Evolutionary conservation across 2,113 vertebrate species (phyloP), one percentile per base, ranked within the genome.

Genomic region (Actinemys pallida): DNA sequence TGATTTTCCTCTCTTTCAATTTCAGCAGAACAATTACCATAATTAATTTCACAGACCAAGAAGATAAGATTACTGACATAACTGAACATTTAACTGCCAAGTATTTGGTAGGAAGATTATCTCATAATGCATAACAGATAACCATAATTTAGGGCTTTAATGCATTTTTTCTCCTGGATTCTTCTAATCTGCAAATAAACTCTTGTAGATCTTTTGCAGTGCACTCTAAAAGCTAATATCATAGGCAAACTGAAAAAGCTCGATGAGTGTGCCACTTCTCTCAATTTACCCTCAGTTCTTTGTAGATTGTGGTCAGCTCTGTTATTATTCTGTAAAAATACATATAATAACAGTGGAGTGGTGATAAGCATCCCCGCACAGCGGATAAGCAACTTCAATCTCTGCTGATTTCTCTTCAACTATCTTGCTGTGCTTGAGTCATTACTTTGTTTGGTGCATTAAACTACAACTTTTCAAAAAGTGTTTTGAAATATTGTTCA

Each of bases 261-360:
- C 47, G 56, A 91, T 29, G 27, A 92, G 45, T 0, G 0, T 22
- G 9, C 42, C 62, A 16, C 69, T 90, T 62, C 45, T 19, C 72
- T 56, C 75, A 1, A 0, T 72, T 92, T 16, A 1, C 12, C 39
- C 45, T 90, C 83, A 52, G 56, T 56, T 86, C 0, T 0, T 50
- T 82, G 24, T 3, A 69, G 84, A 19, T 17, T 1, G 0, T 80
- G 78, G 88, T 54, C 94, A 90, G 35, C 57, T 31, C 9, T 72
- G 81, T 65, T 35, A 78, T 83, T 83, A 93, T 5, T 79, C 62
- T 62, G 90, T 54, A 88, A 87, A 95, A 95, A 52, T 1, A 90
- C 49, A 0, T 53, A 83, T 35, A 81, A 86, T 0, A 78, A 72
- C 62, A 95, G 62, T 16, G 24, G 87, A 89, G 12, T 1, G 6